These are phyloP conservation scores for Hephaestus fuliginosus DNA, from an alignment of 2,797 vertebrate genomes.

Conservation along the genomic window DNA sequence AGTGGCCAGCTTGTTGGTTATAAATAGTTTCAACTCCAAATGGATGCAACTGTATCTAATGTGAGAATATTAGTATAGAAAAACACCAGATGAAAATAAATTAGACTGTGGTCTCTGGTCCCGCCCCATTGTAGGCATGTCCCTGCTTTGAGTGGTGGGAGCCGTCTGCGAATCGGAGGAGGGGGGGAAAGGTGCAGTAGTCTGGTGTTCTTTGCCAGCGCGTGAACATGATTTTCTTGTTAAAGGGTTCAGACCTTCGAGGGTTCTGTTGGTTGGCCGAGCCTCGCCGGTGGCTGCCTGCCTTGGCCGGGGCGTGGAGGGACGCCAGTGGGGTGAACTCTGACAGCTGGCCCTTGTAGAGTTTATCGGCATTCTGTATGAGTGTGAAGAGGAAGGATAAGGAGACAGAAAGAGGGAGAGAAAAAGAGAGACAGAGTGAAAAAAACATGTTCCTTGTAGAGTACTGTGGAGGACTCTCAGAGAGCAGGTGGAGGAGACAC, in stretches of 20 bases:
- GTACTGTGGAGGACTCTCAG: neutral
- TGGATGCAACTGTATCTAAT: conserved; percentile 9
- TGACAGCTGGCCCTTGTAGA: conserved; percentile 86
- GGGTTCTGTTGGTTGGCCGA: conserved; percentile 74
- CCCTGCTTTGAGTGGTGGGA: conserved; percentile 68
- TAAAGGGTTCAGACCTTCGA: conserved; percentile 86
- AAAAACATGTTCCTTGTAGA: neutral
- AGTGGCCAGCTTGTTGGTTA: neutral
- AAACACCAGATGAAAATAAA: conserved; percentile 11
- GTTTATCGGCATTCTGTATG: conserved; percentile 86
- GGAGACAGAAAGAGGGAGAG: neutral
- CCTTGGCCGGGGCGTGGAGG: conserved; percentile 80
- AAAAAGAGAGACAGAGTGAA: neutral
- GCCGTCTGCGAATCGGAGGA: conserved; percentile 83
- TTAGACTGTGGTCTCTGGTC: conserved; percentile 91
- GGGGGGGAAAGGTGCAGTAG: conserved; percentile 88
- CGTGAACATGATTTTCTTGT: conserved; percentile 89
- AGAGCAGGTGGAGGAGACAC: conserved; percentile 25
- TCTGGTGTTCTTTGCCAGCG: conserved; percentile 86
- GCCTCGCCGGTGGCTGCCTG: conserved; percentile 52
- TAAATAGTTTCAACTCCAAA: neutral
- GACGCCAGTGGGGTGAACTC: conserved; percentile 92
- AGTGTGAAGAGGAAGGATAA: conserved; percentile 8
- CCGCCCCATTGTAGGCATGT: conserved; percentile 79
- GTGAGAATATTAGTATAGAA: neutral